Evolutionary conservation across 2,113 vertebrate genomes (phyloP), one percentile per base, ranked within the genome.

Genomic region (Shinisaurus crocodilurus): DNA sequence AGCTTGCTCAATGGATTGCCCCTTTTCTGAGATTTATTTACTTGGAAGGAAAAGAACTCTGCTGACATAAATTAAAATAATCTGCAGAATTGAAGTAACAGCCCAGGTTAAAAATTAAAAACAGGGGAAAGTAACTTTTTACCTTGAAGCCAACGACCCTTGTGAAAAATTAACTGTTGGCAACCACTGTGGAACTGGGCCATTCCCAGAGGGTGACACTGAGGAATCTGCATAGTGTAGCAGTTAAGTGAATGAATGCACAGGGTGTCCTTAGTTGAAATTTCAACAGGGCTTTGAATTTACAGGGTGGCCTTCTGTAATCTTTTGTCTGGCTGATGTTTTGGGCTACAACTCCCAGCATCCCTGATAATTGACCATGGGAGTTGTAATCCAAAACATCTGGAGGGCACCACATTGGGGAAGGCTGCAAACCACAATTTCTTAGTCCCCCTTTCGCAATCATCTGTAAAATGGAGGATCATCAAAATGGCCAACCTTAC

Each of bases 31-130:
- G 13, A 16, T 43, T 45, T n/a, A 67, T 63, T 82, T 60, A 20
- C 29, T 0, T 0, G 27, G 23, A 90, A 50, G 65, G 43, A 4
- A 72, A 70, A 85, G 93, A 91, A 92, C 45, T 92, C 85, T 77
- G 94, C 85, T 95, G 84, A 93, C 20, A 34, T 12, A 2, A 32
- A 29, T 12, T 63, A 87, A 92, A 94, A 86, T 86, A 86, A 92
- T 34, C 45, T 1, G 0, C 34, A 18, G 69, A 87, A 91, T 45
- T 79, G 72, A 82, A 70, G 91, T 89, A 90, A 45, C 84, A 76
- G 20, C 1, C 12, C 5, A 0, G 86, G 94, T 96, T 96, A 96
- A 95, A 96, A 85, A 95, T 96, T 95, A 96, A 95, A 63, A 94
- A 69, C 8, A 76, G 0, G 3, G 1, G 48, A 87, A 85, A 86